These are phyloP conservation scores for Hypselothyrea guttata DNA, from an alignment of 2,888 invertebrate species.

Conservation along the genomic window DNA sequence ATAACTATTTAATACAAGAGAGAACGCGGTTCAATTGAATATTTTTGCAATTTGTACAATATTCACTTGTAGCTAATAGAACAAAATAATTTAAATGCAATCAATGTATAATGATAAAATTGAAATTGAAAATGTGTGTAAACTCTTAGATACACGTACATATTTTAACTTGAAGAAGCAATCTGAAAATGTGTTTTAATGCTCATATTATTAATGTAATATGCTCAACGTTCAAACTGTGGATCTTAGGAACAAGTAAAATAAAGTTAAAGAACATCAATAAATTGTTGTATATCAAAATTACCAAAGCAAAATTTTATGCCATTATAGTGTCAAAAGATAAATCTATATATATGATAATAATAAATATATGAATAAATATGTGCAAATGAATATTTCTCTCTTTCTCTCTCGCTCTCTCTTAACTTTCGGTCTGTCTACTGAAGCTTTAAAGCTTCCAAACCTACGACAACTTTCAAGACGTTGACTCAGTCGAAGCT, in stretches of 20 bases:
- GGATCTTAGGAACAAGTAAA: conserved; percentile 29
- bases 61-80: conserved; percentile 1
- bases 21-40: no score
- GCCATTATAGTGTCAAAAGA: conserved; percentile 73
- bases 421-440: no score
- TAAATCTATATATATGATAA: conserved; percentile 44
- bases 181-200: conserved; percentile 43
- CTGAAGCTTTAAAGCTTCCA: conserved; percentile 32
- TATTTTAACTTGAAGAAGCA: conserved; percentile 38
- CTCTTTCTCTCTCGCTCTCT: not conserved
- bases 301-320: conserved; percentile 55
- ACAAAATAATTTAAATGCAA: not conserved
- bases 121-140: conserved; percentile 35
- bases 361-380: conserved; percentile 22
- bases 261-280: conserved; percentile 43
- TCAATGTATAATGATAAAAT: conserved; percentile 22
- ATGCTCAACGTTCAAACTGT: conserved; percentile 19
- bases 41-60: conserved; percentile 11
- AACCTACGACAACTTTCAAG: conserved; percentile 47
- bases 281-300: conserved; percentile 71
- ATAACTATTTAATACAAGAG: conserved; percentile 7
- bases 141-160: conserved; percentile 35
- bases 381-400: conserved; percentile 11
- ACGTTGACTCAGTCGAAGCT: conserved; percentile 41
- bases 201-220: conserved; percentile 30